Base-by-base conservation (phyloP, 1,140 invertebrate species). In the Lerema accius region DNA sequence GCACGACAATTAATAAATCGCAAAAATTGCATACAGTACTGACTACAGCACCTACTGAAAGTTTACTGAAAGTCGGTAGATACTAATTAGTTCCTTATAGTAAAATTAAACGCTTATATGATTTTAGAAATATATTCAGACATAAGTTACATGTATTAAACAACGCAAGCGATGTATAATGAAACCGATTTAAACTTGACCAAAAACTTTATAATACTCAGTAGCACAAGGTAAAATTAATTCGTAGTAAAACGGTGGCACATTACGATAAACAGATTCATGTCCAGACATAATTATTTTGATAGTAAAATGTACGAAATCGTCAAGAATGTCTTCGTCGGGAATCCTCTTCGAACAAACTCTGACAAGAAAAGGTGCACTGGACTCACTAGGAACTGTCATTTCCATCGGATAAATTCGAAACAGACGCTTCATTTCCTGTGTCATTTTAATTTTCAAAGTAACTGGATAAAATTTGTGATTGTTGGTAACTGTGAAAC, bases 241-340 rank as follows among this genome's bases (percentile, higher is more conserved):
- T 80, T 90, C 87, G 42, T 87, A 90, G 62, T 71, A 90, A 26
- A 86, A 65, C 17, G 76, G 84, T 48, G 84, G 83, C 4, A 78
- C 68, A 49, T 84, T 71, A 3, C 53, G 10, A 64, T 82, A 87
- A 14, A 84, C 48, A 13, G 67, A 40, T 69, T 78, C 76, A 23
- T 78, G 28, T 6, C 81, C 84, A 10, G 28, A 51, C 3, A 80
- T 19, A 19, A 77, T 59, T 65, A 90, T 82, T 77, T 90, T 79
- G 13, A 90, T 60, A 5, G 78, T 85, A 58, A 90, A 86, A 76
- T 85, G 74, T n/a, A 75, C 78, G 37, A 77, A 66, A 35, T 80
- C 70, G 4, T 84, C 58, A 32, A 61, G 17, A 11, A 60, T 59
- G 6, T 49, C 17, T 32, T 51, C 32, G 49, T 59, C 32, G 39